Evolutionary conservation across 2,888 invertebrate species (phyloP).

Genomic region (Philereme vetulata): DNA sequence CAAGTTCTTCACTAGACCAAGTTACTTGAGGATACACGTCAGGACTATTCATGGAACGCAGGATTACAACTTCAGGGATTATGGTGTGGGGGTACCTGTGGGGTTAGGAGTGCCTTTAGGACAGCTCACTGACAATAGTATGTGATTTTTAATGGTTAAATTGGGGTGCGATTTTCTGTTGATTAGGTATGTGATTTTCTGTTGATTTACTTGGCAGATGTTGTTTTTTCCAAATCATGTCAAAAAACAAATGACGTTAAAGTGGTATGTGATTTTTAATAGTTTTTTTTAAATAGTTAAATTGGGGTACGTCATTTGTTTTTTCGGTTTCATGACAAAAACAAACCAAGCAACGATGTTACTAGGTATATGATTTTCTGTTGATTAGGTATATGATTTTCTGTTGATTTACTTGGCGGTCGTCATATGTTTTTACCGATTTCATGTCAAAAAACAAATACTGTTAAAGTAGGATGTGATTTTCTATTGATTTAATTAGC

Average conservation of each 20-base stretch:
- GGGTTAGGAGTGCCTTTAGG: conserved; percentile 22
- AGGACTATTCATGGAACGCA: conserved; percentile 75
- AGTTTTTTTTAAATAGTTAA: neutral
- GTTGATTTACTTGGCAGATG: neutral
- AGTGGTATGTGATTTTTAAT: neutral
- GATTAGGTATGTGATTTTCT: neutral
- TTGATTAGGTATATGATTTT: too few relatives aligned
- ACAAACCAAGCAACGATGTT: too few relatives aligned
- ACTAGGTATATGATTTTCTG: neutral
- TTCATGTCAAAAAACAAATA: too few relatives aligned
- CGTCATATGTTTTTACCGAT: too few relatives aligned
- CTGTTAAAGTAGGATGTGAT: neutral
- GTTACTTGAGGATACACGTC: conserved; percentile 71
- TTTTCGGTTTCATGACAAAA: too few relatives aligned
- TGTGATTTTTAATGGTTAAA: neutral
- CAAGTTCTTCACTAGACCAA: conserved; percentile 73
- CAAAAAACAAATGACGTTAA: neutral
- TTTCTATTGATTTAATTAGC: neutral
- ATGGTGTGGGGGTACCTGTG: conserved; percentile 35
- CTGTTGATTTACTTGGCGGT: too few relatives aligned
- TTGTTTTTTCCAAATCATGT: neutral
- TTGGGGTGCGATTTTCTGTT: neutral
- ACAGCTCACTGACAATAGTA: conserved; percentile 13
- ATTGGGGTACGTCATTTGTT: neutral
- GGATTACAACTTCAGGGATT: conserved; percentile 65